These are phyloP conservation scores for Macrosoma leucophasiata DNA, from an alignment of 2,888 invertebrate species.

Conservation along the genomic window DNA sequence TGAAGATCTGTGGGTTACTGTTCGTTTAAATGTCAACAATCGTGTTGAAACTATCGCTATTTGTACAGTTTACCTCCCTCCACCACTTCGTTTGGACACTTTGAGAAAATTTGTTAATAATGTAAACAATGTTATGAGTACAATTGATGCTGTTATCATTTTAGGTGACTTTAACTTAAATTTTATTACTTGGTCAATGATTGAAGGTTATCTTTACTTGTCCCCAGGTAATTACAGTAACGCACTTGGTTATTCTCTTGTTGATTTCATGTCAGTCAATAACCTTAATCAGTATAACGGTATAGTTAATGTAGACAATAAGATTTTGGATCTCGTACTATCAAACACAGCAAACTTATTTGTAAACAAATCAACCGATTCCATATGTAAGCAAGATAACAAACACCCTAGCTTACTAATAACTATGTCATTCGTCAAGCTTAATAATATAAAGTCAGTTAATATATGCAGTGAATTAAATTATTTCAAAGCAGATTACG, in stretches of 20 bases:
- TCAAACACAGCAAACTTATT: background rate
- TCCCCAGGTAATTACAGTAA: background rate
- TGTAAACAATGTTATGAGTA: background rate
- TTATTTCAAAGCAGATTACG: conserved; percentile 1
- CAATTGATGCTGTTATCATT: background rate
- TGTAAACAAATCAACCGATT: background rate
- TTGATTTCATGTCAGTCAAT: background rate
- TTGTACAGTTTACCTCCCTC: conserved; percentile 6
- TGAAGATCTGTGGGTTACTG: conserved; percentile 9
- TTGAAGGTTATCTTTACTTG: background rate
- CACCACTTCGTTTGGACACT: conserved; percentile 1
- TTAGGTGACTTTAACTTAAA: conserved; percentile 5
- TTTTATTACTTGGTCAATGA: background rate
- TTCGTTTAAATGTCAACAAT: background rate
- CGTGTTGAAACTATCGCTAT: background rate
- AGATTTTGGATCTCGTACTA: conserved; percentile 1
- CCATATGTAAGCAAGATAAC: background rate
- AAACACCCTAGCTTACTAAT: conserved; percentile 1
- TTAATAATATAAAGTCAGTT: background rate
- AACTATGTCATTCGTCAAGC: background rate
- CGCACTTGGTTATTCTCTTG: background rate
- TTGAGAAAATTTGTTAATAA: background rate
- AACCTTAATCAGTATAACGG: background rate
- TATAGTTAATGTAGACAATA: too few relatives aligned
- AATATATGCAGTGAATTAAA: background rate